phyloP scores from a whole-genome alignment of 2,888 invertebrate genomes.

The Oligia strigilis region DNA sequence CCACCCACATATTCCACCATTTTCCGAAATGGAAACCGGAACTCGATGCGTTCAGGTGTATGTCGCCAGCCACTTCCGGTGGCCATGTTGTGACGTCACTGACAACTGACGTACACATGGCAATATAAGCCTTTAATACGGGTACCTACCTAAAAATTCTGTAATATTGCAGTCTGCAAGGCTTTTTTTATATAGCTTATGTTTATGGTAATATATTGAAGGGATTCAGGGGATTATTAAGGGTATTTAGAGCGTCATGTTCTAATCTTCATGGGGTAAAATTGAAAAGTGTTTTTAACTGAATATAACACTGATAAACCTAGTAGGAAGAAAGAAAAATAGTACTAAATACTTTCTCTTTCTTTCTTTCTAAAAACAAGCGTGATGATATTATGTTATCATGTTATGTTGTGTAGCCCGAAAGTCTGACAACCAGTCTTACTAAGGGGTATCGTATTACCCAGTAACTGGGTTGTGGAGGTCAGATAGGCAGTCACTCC shows the following conservation, averaged over 20 bases:
- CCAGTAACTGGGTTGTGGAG: too few relatives aligned
- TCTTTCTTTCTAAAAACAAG: too few relatives aligned
- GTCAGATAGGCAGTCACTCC: too few relatives aligned
- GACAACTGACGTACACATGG: slow-evolving; percentile 47
- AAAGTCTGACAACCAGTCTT: too few relatives aligned
- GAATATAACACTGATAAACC: background rate
- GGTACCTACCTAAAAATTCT: background rate
- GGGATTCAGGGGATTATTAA: slow-evolving; percentile 7
- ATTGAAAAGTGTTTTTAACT: background rate
- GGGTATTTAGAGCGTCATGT: background rate
- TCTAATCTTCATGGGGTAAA: background rate
- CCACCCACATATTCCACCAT: slow-evolving; percentile 20
- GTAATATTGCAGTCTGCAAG: slow-evolving; percentile 9
- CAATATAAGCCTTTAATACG: slow-evolving; percentile 54
- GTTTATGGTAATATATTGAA: slow-evolving; percentile 1
- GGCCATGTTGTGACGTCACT: slow-evolving; percentile 54
- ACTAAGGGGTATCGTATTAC: too few relatives aligned
- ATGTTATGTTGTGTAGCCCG: too few relatives aligned
- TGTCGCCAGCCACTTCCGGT: slow-evolving; percentile 54
- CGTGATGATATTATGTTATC: too few relatives aligned
- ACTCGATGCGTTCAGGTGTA: slow-evolving; percentile 46
- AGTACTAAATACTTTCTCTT: too few relatives aligned
- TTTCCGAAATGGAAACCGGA: slow-evolving; percentile 50
- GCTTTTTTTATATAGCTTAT: slow-evolving; percentile 14
- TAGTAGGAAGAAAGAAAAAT: too few relatives aligned